Base-by-base conservation (phyloP, 2,888 invertebrate genomes). In the Cyrtodaria siliqua region DNA sequence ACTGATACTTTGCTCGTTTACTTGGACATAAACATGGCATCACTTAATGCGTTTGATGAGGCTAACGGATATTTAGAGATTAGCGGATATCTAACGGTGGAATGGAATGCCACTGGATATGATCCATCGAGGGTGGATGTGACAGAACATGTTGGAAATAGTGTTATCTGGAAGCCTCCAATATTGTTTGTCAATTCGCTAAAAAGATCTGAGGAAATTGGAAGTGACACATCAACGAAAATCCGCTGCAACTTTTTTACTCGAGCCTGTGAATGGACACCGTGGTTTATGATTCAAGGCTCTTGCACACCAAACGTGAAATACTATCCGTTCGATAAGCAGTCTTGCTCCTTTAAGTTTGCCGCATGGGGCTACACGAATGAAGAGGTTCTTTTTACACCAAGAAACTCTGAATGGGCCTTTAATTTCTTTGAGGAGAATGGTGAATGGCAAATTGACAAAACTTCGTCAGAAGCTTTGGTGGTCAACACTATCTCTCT, bases 291-390 rank as follows among this genome's bases (percentile, higher is more conserved):
- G 3, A 50, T 71, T 6, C 49, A 74, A 1, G 68, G 70, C 0
- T 66, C 70, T 14, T 81, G 81, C 40, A 62, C 59, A 23, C 71
- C 81, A 4, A 55, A 77, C 55, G 74, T 77, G 18, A 57, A 38
- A 49, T 81, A 63, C 44, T 77, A 74, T 24, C 81, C 81, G 1
- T 81, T 56, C 57, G 81, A 81, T 20, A 59, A 44, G 27, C 77
- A 81, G 53, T 23, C 47, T 27, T 81, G 81, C 49, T 29, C 53
- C 12, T 64, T 81, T 8, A 77, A 56, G 9, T 53, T 74, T 16
- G 56, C 81, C 4, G 64, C 71, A 2, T 81, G 77, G 72, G 74
- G 71, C 2, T 75, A 77, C 24, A 44, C 26, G 12, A 33, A 20
- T 16, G 20, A 59, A 2, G 77, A 77, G n/a, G 55, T 77, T 12